Percentiles rank a stretch among this genome's conserved stretches.
Conservation (phyloP, 2,113 vertebrate genomes). For the Callaeas wilsoni region DNA sequence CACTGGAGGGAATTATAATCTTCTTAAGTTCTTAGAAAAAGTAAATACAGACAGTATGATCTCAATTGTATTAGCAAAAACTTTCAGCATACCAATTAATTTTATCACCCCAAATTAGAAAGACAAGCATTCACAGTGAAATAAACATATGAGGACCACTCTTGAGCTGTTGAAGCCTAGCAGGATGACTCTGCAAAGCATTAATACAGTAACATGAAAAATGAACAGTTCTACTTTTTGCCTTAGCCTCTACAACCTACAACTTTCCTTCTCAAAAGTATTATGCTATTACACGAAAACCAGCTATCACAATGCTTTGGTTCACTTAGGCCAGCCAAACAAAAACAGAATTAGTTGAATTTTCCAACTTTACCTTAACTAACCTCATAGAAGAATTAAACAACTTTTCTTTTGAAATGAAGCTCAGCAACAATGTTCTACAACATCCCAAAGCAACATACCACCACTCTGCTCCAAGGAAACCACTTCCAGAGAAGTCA, state of each 20-base stretch:
- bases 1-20: neutral
- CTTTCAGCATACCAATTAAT: neutral
- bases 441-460: neutral
- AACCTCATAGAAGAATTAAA: neutral
- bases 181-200: neutral
- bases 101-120: neutral
- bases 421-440: neutral
- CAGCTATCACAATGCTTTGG: neutral
- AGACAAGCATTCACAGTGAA: neutral
- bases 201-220: neutral
- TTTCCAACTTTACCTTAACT: neutral
- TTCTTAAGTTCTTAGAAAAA: constrained; percentile 30
- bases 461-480: neutral
- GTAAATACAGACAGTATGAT: neutral
- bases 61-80: neutral
- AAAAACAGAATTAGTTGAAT: neutral
- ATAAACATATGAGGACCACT: neutral
- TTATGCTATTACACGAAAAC: neutral
- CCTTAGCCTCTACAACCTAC: neutral
- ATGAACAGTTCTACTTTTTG: neutral
- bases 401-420: neutral
- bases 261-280: neutral
- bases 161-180: neutral
- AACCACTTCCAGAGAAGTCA: neutral
- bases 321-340: neutral